A percentile compares a stretch with the other conserved stretches of the same genome.
Conservation (phyloP, 2,888 invertebrate genomes). For the Subacronicta megacephala region DNA sequence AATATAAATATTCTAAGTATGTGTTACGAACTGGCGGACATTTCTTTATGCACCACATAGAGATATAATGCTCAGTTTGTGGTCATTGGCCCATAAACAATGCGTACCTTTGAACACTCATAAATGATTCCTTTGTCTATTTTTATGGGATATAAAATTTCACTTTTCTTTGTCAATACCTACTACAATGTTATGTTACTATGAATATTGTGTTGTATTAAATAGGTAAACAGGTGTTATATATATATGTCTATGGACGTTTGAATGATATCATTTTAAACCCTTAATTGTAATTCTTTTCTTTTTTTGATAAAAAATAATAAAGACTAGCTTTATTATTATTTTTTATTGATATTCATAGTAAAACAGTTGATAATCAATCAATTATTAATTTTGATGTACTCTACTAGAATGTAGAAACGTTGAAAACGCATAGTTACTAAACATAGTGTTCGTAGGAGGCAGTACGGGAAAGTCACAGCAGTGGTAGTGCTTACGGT, state of each 20-base stretch:
- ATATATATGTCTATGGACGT: no score
- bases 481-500: constrained; percentile 84
- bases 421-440: no score
- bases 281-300: no score
- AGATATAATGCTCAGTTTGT: constrained; percentile 67
- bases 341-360: no score
- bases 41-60: constrained; percentile 71
- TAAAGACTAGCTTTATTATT: no score
- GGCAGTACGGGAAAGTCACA: constrained; percentile 61
- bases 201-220: not conserved
- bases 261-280: no score
- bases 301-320: no score
- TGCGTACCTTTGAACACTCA: constrained; percentile 73
- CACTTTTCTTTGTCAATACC: constrained; percentile 58
- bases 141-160: constrained; percentile 73
- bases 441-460: no score
- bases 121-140: constrained; percentile 75
- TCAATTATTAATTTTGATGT: no score
- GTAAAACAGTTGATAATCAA: no score
- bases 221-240: no score
- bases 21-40: constrained; percentile 25
- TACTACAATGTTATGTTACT: not conserved
- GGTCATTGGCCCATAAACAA: constrained; percentile 69
- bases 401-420: no score
- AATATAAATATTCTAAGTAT: constrained; percentile 55